Base-by-base conservation (phyloP, 2,113 vertebrate species). In the Pao palembangensis region DNA sequence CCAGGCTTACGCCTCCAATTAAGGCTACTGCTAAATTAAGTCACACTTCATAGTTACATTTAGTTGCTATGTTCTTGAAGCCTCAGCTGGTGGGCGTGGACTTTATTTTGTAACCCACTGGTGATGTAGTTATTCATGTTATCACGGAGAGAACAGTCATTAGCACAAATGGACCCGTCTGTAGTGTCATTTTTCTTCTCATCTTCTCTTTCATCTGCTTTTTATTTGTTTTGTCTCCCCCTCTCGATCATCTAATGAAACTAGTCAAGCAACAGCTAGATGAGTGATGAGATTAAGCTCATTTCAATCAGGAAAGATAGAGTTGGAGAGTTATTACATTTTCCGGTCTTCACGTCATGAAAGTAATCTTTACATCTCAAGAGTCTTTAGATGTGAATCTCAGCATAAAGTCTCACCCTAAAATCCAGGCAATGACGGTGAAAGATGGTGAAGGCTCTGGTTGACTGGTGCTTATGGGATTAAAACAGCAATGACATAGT, bases 61-160 rank as follows among this genome's bases (percentile, higher is more conserved):
- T 77, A 55, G 76, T 69, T 10, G 59, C 62, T 34, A 56, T 43
- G 60, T 78, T 38, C 77, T 77, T 55, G 60, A 70, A 67, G 73
- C 69, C 72, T 72, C 72, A 58, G 60, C 69, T 76, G 71, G 65
- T 66, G 38, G 54, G 46, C 55, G 61, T 77, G 66, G 78, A 73
- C 80, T 78, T 72, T 69, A 71, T 71, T 68, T 51, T 34, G 54
- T 71, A 38, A 56, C 66, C 72, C 78, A 54, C 66, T 72, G 71
- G 79, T 74, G 72, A 83, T 75, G 63, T 70, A 60, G 62, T 79
- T 78, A 66, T 68, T 78, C 60, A 42, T 67, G 69, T 81, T 81
- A 76, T 76, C 83, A 75, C 76, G 73, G 53, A 43, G 56, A 73
- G 61, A 73, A 68, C 71, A 74, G 75, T 82, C 77, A 82, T 85